Evolutionary conservation across 2,888 invertebrate species (phyloP).

Genomic region (Caenorhabditis sulstoni): DNA sequence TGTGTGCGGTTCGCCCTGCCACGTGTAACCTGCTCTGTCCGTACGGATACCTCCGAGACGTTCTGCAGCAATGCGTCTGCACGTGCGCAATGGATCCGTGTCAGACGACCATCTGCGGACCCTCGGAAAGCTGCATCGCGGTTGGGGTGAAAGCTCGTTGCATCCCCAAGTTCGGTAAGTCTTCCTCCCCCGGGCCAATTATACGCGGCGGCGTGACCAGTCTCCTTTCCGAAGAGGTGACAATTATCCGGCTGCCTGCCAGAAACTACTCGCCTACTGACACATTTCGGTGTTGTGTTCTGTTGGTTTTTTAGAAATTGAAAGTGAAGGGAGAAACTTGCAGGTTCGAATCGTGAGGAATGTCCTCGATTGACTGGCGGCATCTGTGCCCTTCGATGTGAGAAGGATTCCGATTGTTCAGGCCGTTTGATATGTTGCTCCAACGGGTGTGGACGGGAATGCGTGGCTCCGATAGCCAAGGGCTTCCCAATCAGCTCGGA

Average conservation of each 20-base stretch:
- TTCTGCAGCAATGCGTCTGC: constrained; percentile 57
- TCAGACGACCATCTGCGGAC: constrained; percentile 67
- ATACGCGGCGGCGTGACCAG: constrained; percentile 11
- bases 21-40: constrained; percentile 70
- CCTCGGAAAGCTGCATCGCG: constrained; percentile 69
- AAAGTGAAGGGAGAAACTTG: not conserved
- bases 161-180: constrained; percentile 69
- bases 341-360: constrained; percentile 57
- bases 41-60: constrained; percentile 64
- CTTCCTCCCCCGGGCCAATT: constrained; percentile 10
- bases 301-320: not conserved
- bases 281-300: constrained; percentile 37
- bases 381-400: constrained; percentile 73
- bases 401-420: constrained; percentile 71
- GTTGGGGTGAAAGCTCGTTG: constrained; percentile 65
- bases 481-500: constrained; percentile 62
- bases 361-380: constrained; percentile 75
- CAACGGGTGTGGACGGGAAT: constrained; percentile 78
- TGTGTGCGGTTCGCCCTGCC: constrained; percentile 62
- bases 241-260: constrained; percentile 43
- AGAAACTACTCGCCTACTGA: constrained; percentile 1
- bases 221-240: constrained; percentile 36
- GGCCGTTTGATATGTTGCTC: constrained; percentile 73
- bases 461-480: constrained; percentile 68
- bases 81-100: constrained; percentile 74